These are phyloP conservation scores for Gymnocheta viridis DNA, from an alignment of 2,888 invertebrate species.

Conservation along the genomic window DNA sequence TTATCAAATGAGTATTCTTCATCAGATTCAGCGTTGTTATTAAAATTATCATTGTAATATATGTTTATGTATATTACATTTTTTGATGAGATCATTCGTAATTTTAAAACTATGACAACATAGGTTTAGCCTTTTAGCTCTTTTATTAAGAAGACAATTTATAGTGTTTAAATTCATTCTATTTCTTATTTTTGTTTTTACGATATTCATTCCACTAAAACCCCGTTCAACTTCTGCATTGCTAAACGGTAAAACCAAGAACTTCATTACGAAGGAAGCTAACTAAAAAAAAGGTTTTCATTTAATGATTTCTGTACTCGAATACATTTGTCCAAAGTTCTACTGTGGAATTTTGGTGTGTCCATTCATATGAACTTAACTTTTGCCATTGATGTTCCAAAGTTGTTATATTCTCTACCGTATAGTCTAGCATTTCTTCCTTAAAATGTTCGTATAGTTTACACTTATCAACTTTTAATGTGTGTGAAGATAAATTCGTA, in stretches of 20 bases:
- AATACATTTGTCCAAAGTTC: too few relatives aligned
- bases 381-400: not conserved
- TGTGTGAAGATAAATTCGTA: too few relatives aligned
- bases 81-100: not conserved
- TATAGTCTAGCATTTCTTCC: not conserved
- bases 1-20: too few relatives aligned
- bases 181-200: conserved; percentile 10
- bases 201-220: not conserved
- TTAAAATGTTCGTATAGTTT: not conserved
- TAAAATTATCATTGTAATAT: too few relatives aligned
- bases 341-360: not conserved
- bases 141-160: not conserved
- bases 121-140: not conserved
- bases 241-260: not conserved
- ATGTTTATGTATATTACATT: too few relatives aligned
- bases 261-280: not conserved
- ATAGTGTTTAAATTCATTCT: not conserved
- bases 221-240: not conserved
- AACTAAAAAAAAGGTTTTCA: not conserved
- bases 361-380: not conserved
- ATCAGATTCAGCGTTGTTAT: too few relatives aligned
- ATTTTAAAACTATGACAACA: not conserved
- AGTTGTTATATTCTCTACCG: not conserved
- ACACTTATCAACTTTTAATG: too few relatives aligned
- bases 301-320: not conserved